Percentiles rank a stretch among this genome's conserved stretches.
Evolutionary conservation across 2,888 invertebrate genomes (phyloP).

Genomic region (Spicauda simplicius): DNA sequence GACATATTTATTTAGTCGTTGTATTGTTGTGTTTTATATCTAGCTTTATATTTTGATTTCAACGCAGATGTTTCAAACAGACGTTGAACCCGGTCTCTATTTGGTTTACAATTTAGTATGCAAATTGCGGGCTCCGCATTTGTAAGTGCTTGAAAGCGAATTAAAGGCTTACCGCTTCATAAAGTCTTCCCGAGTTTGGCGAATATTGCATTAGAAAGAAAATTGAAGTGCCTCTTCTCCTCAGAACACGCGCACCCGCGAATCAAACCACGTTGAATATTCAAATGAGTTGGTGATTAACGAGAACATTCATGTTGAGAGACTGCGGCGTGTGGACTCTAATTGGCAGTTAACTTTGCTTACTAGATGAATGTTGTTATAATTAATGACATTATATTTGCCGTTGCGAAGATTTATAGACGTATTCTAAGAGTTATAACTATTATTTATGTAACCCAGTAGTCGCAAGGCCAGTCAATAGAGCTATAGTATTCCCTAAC

Average conservation of each 20-base stretch:
- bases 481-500: too few species aligned
- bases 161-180: slow-evolving; percentile 62
- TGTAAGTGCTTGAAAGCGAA: slow-evolving; percentile 63
- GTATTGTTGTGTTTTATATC: not conserved
- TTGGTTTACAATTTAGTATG: slow-evolving; percentile 74
- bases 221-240: slow-evolving; percentile 50
- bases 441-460: too few species aligned
- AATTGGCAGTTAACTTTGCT: slow-evolving; percentile 56
- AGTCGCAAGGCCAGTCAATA: too few species aligned
- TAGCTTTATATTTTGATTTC: slow-evolving; percentile 43
- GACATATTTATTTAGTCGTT: too few species aligned
- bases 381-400: slow-evolving; percentile 4
- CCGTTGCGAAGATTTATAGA: too few species aligned
- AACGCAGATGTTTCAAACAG: slow-evolving; percentile 57
- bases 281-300: slow-evolving; percentile 67
- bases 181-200: slow-evolving; percentile 54
- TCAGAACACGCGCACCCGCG: slow-evolving; percentile 42
- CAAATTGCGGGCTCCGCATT: slow-evolving; percentile 67
- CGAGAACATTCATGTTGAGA: slow-evolving; percentile 56
- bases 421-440: too few species aligned
- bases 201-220: slow-evolving; percentile 60
- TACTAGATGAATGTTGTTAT: slow-evolving; percentile 44
- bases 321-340: slow-evolving; percentile 44
- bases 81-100: slow-evolving; percentile 53
- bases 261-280: slow-evolving; percentile 64